Percentiles rank a stretch among this genome's conserved stretches.
Evolutionary conservation across 2,113 vertebrate species (phyloP).

Genomic region (Chaetorhynchus papuensis): DNA sequence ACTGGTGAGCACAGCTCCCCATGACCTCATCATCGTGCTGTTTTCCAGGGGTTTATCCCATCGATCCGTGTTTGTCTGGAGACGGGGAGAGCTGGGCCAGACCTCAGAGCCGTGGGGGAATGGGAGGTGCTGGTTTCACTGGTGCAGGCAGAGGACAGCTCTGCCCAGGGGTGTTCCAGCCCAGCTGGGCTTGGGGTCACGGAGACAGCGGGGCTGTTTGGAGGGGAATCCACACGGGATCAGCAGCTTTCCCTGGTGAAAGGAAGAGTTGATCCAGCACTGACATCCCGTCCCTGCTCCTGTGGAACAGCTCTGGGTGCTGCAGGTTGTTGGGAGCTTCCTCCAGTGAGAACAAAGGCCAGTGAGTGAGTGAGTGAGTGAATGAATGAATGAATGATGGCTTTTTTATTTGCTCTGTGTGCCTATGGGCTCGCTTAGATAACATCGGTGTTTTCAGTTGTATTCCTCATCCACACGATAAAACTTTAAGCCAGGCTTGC

Average conservation of each 20-base stretch:
- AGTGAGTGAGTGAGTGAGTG: background rate
- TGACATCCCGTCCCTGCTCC: background rate
- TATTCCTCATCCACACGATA: background rate
- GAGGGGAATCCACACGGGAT: rapidly evolving
- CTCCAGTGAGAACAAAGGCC: background rate
- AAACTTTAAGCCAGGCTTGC: background rate
- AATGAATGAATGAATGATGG: background rate
- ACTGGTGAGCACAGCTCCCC: rapidly evolving
- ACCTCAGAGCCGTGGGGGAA: rapidly evolving
- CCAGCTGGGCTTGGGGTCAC: background rate
- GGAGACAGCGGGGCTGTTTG: rapidly evolving
- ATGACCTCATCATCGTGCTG: rapidly evolving
- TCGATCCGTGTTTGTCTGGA: background rate
- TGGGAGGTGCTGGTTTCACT: background rate
- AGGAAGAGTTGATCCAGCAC: background rate
- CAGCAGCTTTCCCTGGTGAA: background rate
- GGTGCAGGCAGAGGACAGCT: rapidly evolving
- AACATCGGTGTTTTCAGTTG: background rate
- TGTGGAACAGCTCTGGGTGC: background rate
- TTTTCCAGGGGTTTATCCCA: background rate
- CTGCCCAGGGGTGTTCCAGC: background rate
- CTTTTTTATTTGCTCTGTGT: background rate
- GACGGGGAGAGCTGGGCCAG: background rate
- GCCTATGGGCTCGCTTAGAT: background rate
- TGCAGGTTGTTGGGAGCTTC: background rate